These are phyloP conservation scores for Crypturellus tataupa DNA, from an alignment of 2,797 vertebrate genomes.

Conservation along the genomic window DNA sequence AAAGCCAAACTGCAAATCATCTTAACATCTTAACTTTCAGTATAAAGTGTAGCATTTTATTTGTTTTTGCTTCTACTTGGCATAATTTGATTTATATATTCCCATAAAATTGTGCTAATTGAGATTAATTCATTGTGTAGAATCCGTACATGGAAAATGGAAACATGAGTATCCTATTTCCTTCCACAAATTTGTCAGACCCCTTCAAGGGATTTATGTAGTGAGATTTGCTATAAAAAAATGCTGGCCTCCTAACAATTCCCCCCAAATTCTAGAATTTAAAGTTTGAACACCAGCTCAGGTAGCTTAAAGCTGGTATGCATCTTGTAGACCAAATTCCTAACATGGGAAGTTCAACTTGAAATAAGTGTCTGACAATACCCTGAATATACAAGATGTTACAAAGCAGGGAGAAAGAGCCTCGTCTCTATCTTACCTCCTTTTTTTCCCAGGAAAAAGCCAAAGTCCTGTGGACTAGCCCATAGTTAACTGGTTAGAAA, in stretches of 20 bases:
- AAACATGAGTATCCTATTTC: neutral
- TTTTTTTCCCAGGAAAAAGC: neutral
- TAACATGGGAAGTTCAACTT: neutral
- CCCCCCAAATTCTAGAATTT: neutral
- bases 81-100: neutral
- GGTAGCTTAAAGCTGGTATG: neutral
- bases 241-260: neutral
- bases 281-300: neutral
- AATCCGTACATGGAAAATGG: neutral
- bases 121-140: neutral
- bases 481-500: neutral
- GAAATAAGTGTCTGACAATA: neutral
- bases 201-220: neutral
- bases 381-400: neutral
- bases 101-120: neutral
- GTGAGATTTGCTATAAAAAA: neutral
- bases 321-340: neutral
- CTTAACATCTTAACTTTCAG: neutral
- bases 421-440: neutral
- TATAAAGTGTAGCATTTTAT: neutral
- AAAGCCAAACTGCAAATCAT: neutral
- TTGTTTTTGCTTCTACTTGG: neutral
- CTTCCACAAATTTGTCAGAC: neutral
- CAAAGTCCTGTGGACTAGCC: neutral
- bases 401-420: neutral